phyloP scores from a whole-genome alignment of 1,140 invertebrate species.

The Neodiprion virginianus region DNA sequence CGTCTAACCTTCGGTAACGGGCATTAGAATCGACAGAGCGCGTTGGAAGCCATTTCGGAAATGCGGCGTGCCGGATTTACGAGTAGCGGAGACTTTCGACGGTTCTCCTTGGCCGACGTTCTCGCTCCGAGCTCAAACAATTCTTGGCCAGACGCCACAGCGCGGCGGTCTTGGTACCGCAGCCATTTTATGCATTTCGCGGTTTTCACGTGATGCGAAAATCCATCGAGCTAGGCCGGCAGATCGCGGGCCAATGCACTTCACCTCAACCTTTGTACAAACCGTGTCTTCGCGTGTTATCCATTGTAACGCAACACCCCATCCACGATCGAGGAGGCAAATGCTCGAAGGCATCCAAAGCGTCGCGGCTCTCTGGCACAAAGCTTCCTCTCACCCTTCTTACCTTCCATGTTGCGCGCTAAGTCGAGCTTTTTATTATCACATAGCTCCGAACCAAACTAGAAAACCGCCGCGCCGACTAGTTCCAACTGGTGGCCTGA shows the following conservation, averaged over 20 bases:
- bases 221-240: neutral
- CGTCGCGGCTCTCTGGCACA: too few relatives aligned
- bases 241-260: neutral
- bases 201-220: neutral
- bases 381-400: too few relatives aligned
- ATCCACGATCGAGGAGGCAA: too few relatives aligned
- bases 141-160: conserved; percentile 1
- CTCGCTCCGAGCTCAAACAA: neutral
- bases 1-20: neutral
- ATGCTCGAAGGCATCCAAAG: too few relatives aligned
- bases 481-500: too few relatives aligned
- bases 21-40: neutral
- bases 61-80: conserved; percentile 3
- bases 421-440: too few relatives aligned
- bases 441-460: too few relatives aligned
- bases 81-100: neutral
- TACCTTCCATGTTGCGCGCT: too few relatives aligned
- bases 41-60: conserved; percentile 3
- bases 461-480: too few relatives aligned
- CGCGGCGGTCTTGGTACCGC: neutral
- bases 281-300: too few relatives aligned
- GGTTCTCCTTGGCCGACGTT: neutral
- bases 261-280: neutral
- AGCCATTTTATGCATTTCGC: conserved; percentile 4
- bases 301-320: too few relatives aligned